phyloP scores from a whole-genome alignment of 2,888 invertebrate species.

The Acrocyrtus sp. region DNA sequence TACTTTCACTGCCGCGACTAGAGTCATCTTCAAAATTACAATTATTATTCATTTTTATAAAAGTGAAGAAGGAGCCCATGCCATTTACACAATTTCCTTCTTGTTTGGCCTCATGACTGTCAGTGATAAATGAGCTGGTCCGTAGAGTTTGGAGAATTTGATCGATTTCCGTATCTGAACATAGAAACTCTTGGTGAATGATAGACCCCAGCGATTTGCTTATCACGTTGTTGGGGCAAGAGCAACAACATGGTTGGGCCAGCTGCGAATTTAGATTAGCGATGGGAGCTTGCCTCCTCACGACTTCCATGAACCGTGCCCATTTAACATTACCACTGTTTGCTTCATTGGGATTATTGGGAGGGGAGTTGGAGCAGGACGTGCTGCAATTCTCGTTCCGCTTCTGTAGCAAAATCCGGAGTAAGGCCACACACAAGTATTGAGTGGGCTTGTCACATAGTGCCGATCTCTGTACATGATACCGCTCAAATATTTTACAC shows the following conservation, averaged over 20 bases:
- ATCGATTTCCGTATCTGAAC: conserved; percentile 44
- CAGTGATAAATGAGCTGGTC: conserved; percentile 42
- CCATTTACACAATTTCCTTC: conserved; percentile 38
- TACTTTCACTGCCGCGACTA: not conserved
- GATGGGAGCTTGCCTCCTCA: conserved; percentile 36
- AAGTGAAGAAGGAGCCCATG: not conserved
- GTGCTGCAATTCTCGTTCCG: not conserved
- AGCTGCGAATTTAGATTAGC: conserved; percentile 36
- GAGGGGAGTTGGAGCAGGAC: not conserved
- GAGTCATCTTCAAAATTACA: conserved; percentile 5
- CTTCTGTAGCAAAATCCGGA: conserved; percentile 25
- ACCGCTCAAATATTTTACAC: conserved; percentile 43
- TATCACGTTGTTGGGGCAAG: conserved; percentile 34
- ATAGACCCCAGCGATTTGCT: conserved; percentile 44
- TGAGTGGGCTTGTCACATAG: conserved; percentile 41
- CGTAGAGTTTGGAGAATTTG: conserved; percentile 37
- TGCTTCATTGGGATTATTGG: conserved; percentile 3
- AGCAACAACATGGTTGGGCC: conserved; percentile 29
- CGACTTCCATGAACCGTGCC: conserved; percentile 36
- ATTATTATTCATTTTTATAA: conserved; percentile 12
- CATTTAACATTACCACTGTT: conserved; percentile 11
- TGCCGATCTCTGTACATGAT: conserved; percentile 22
- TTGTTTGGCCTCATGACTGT: too few species aligned
- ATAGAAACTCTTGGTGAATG: conserved; percentile 21
- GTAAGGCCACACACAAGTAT: conserved; percentile 29